Evolutionary conservation across 2,113 vertebrate species (phyloP).

Genomic region (Hucho hucho): DNA sequence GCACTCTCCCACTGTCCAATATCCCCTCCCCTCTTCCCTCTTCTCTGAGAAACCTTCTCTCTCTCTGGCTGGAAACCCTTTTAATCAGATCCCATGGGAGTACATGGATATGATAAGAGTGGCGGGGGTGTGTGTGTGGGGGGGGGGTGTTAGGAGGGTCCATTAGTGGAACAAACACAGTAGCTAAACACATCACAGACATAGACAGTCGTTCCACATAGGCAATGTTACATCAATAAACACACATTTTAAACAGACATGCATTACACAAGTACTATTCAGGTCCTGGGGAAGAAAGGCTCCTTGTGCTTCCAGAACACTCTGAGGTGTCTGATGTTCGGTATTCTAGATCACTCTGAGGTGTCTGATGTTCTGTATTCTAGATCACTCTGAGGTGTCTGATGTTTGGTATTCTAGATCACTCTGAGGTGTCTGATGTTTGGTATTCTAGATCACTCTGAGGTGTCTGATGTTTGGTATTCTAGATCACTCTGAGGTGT

Average conservation of each 20-base stretch:
- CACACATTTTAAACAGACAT: constrained; percentile 5
- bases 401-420: neutral
- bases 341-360: neutral
- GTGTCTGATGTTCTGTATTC: neutral
- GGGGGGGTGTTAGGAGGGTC: constrained; percentile 62
- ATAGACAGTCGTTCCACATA: constrained; percentile 4
- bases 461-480: neutral
- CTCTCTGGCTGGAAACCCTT: constrained; percentile 63
- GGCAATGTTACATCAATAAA: constrained; percentile 2
- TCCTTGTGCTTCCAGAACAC: neutral
- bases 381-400: neutral
- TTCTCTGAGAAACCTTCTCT: no score
- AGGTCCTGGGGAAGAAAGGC: neutral
- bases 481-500: neutral
- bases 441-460: neutral
- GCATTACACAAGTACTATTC: neutral
- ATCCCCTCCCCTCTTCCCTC: constrained; percentile 40
- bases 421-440: neutral
- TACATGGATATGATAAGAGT: constrained; percentile 69
- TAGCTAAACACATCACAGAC: constrained; percentile 43
- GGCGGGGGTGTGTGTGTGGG: constrained; percentile 42
- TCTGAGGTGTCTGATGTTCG: neutral
- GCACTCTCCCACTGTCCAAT: constrained; percentile 38
- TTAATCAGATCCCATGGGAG: constrained; percentile 69
- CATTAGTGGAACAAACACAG: constrained; percentile 72